These are phyloP conservation scores for Argyresthia goedartella DNA, from an alignment of 2,888 invertebrate genomes.

Conservation along the genomic window DNA sequence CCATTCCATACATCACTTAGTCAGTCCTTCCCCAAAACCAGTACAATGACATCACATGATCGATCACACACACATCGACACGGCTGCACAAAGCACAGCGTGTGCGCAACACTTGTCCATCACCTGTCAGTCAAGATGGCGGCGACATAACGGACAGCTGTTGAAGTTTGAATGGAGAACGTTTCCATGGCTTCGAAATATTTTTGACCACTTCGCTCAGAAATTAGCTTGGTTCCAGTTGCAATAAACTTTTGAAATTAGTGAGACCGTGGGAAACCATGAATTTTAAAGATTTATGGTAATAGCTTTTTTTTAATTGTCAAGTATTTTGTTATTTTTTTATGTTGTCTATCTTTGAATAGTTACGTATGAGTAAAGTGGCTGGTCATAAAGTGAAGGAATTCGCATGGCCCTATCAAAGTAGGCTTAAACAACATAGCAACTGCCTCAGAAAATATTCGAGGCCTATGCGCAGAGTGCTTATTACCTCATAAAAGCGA, in stretches of 20 bases:
- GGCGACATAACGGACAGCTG: constrained; percentile 20
- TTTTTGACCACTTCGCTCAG: too few species aligned
- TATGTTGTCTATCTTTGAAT: too few species aligned
- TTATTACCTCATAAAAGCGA: background rate
- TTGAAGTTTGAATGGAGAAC: constrained; percentile 30
- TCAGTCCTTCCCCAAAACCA: background rate
- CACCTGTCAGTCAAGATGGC: constrained; percentile 17
- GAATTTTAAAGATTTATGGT: too few species aligned
- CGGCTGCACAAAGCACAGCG: background rate
- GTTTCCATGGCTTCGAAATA: constrained; percentile 23
- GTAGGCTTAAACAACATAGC: background rate
- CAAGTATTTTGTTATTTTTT: too few species aligned
- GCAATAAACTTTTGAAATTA: background rate
- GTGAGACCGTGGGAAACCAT: too few species aligned
- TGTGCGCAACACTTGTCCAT: constrained; percentile 21
- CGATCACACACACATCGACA: background rate
- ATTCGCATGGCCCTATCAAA: too few species aligned
- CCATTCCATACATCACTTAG: too few species aligned
- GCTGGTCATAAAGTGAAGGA: background rate
- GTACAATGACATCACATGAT: constrained; percentile 22
- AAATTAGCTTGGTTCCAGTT: constrained; percentile 1
- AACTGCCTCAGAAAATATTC: background rate
- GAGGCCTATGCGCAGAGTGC: background rate
- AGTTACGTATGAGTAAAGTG: background rate
- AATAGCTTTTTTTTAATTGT: too few species aligned